Percentiles rank a stretch among this genome's conserved stretches.
These are phyloP conservation scores for Rambutsinella grinnellia DNA, from an alignment of 2,888 invertebrate genomes.

Conservation along the genomic window DNA sequence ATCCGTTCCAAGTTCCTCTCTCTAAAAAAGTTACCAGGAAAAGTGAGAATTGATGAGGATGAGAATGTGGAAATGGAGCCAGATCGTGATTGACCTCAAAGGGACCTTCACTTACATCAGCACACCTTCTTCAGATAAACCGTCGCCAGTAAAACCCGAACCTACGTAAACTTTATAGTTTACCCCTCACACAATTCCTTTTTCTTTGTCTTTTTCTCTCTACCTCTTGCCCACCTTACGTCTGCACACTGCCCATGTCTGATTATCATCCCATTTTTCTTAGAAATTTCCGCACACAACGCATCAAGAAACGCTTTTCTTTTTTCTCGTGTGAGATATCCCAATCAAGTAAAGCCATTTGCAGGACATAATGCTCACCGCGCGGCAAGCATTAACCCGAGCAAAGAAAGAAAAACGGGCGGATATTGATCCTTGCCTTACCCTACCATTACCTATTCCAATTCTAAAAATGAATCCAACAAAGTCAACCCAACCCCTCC, in stretches of 20 bases:
- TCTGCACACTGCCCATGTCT: conserved; percentile 12
- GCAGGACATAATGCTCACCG: too few relatives aligned
- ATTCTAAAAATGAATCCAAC: too few relatives aligned
- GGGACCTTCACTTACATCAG: conserved; percentile 50
- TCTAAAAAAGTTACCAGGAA: conserved; percentile 1
- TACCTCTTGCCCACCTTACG: conserved; percentile 30
- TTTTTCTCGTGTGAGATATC: background rate
- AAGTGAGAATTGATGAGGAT: background rate
- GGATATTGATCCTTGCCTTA: conserved; percentile 1
- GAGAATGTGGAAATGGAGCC: background rate
- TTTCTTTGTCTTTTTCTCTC: conserved; percentile 29
- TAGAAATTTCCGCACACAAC: conserved; percentile 50
- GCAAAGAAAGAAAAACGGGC: background rate
- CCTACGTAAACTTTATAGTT: background rate
- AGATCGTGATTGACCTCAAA: conserved; percentile 56
- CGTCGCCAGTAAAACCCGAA: background rate
- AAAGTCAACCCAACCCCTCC: conserved; percentile 19
- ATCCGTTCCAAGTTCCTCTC: too few relatives aligned
- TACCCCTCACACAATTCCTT: too few relatives aligned
- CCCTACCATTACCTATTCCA: conserved; percentile 51
- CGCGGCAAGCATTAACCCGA: background rate
- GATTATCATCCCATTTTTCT: conserved; percentile 12
- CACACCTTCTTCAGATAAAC: background rate
- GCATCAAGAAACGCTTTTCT: background rate
- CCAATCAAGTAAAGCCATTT: background rate